Evolutionary conservation across 2,888 invertebrate genomes (phyloP), one percentile per base, ranked within the genome.

Genomic region (Polydrusus pterygomalis): DNA sequence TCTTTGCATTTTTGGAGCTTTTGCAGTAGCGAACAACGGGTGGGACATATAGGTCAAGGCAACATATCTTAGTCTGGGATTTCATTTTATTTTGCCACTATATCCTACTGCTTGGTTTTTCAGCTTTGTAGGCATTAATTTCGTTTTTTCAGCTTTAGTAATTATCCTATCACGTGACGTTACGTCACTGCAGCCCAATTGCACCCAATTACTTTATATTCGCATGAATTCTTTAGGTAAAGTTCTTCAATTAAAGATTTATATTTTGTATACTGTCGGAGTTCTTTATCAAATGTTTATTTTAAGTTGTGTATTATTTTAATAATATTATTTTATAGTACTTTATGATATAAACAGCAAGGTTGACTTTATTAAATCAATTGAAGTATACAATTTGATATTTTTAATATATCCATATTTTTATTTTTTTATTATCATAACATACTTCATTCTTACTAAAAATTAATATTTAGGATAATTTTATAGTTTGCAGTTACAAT

Each of bases 181-280:
- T 81, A 78, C 81, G 80, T 82, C 81, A 84, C 85, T 85, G 85
- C 85, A 86, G 85, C 83, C 85, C 83, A 82, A 83, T 84, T 80
- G 78, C 79, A 74, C 69, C 78, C 77, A 79, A 79, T 80, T 78
- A 78, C 79, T 80, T 79, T 78, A 69, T 68, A 80, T 80, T 78
- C 75, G 56, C 56, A 25, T 56, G 51, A 34, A 6, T 58, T 2
- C 17, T 38, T 58, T 25, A 25, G 25, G 5, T n/a, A 62, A 7
- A 43, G 1, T 43, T 34, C 34, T 34, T 34, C 34, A 34, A 7
- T 34, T 34, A 2, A 34, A 34, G 8, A 7, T 10, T 6, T 6
- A 34, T 7, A 6, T 34, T 10, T 6, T 10, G 34, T 7, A 34
- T 30, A 7, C 30, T 2, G 7, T 7, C 30, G 2, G 7, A 34